phyloP scores from a whole-genome alignment of 2,113 vertebrate species.

The Paratilapia polleni region DNA sequence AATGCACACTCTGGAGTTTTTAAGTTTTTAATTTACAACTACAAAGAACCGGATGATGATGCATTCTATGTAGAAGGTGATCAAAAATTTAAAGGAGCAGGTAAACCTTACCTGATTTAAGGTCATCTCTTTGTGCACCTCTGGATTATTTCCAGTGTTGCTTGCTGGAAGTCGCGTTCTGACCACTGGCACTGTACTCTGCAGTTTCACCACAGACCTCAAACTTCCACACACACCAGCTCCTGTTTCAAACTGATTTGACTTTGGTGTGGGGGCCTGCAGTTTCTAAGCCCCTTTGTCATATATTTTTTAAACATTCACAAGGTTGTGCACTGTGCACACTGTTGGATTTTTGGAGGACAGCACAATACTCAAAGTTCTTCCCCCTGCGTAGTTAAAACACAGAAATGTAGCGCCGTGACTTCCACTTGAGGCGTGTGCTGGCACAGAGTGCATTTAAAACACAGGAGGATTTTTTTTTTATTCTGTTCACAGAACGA shows the following conservation, averaged over 20 bases:
- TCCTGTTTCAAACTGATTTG: not conserved
- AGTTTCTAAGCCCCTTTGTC: not conserved
- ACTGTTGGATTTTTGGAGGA: not conserved
- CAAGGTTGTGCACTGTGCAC: rapidly evolving
- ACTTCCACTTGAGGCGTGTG: too few relatives aligned
- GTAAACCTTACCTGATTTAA: rapidly evolving
- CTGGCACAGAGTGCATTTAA: too few relatives aligned
- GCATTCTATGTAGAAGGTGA: rapidly evolving
- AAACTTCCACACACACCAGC: not conserved
- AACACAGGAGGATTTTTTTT: too few relatives aligned
- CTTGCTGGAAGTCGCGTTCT: too few relatives aligned
- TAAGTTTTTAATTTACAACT: not conserved
- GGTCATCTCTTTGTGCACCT: not conserved
- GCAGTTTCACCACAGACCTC: not conserved
- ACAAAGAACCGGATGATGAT: not conserved
- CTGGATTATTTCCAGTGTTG: not conserved
- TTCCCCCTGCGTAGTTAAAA: too few relatives aligned
- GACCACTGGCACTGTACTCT: too few relatives aligned
- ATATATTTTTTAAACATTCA: rapidly evolving
- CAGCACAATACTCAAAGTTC: too few relatives aligned
- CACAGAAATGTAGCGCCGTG: too few relatives aligned
- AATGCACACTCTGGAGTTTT: not conserved
- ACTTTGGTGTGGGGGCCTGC: not conserved
- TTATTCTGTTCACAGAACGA: not conserved
- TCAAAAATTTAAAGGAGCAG: too few relatives aligned